These are phyloP conservation scores for Autographa gamma DNA, from an alignment of 2,888 invertebrate genomes.

Conservation along the genomic window DNA sequence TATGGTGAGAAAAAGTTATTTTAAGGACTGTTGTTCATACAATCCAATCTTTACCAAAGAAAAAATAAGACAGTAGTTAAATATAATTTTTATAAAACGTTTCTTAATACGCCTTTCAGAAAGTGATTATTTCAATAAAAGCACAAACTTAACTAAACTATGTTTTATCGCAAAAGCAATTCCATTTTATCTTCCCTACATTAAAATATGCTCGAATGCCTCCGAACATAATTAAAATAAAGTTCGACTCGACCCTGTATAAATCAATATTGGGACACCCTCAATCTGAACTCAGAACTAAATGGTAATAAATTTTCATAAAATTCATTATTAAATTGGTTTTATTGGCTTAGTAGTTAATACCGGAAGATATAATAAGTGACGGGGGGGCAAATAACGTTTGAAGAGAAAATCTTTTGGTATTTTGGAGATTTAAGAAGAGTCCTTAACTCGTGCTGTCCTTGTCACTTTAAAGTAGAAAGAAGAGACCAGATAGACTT, in stretches of 20 bases:
- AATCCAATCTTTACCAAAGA: too few species aligned
- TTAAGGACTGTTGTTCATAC: too few species aligned
- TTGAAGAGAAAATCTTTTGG: background rate
- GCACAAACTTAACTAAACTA: too few species aligned
- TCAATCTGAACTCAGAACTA: slow-evolving; percentile 28
- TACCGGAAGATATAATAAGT: background rate
- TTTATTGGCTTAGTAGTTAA: slow-evolving; percentile 20
- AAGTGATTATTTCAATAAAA: too few species aligned
- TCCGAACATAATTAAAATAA: slow-evolving; percentile 9
- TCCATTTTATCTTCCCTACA: background rate
- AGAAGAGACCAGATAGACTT: too few species aligned
- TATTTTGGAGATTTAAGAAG: too few species aligned
- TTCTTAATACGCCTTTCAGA: too few species aligned
- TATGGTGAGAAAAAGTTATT: too few species aligned
- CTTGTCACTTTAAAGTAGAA: too few species aligned
- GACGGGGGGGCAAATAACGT: background rate
- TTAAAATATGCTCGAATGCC: background rate
- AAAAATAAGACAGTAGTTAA: too few species aligned
- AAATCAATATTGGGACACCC: slow-evolving; percentile 50
- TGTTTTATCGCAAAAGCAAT: background rate
- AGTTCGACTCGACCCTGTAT: slow-evolving; percentile 20
- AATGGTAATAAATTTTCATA: slow-evolving; percentile 44
- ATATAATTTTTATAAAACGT: too few species aligned
- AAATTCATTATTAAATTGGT: slow-evolving; percentile 35
- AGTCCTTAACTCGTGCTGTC: too few species aligned